Base-by-base conservation (phyloP, 2,888 invertebrate species). In the Luffia ferchaultella region DNA sequence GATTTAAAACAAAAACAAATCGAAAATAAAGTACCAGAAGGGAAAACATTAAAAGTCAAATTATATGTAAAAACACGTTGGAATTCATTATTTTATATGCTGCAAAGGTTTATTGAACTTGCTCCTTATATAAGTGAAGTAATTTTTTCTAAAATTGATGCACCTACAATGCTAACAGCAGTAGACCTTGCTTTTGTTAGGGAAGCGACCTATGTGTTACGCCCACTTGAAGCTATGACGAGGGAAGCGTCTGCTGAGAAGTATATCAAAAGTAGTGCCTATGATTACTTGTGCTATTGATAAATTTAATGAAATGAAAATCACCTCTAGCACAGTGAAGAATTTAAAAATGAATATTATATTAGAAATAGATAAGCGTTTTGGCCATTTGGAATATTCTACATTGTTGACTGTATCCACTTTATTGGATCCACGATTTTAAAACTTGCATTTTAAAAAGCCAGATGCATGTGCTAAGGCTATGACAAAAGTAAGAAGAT, bases 151-250 rank as follows among this genome's bases (percentile, higher is more conserved):
- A 51, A 51, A 48, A 48, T 51, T 49, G 2, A 48, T 19, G 48
- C 48, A 48, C 51, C 48, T 18, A 48, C 43, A 3, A 51, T 51
- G 51, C 51, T 48, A 44, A 48, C 51, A n/a, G 48, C 51, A 42
- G 51, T 48, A 20, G 48, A 51, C 20, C 48, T 51, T 16, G 17
- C 18, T 7, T 20, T 16, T 30, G 18, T 50, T 16, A 46, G 46
- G 19, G 20, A 50, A 46, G 50, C 19, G 45, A 45, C 50, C 18
- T n/a, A 50, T 41, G 15, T 50, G 17, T 16, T 48, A 20, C 48
- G 42, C 5, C 48, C 48, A 48, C 42, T 48, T 2, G 48, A 48
- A 18, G 48, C 48, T 48, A 48, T 48, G 42, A 41, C 42, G 16
- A 47, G 46, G 45, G 51, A 51, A 20, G 48, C 45, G 15, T 51